These are phyloP conservation scores for Psittacula derbiana DNA, from an alignment of 2,797 vertebrate species.

Conservation along the genomic window DNA sequence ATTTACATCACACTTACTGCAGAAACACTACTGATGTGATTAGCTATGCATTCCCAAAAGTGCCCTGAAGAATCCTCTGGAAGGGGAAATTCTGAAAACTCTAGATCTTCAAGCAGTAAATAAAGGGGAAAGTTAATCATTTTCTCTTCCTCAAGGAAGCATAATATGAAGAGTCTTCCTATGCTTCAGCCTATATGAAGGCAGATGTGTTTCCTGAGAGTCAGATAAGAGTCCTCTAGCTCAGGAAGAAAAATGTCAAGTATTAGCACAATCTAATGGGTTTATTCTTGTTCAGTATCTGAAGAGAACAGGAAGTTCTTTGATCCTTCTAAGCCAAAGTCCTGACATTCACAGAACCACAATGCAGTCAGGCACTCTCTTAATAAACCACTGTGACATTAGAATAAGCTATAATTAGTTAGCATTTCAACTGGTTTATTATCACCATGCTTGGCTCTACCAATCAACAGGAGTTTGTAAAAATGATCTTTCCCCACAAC, in stretches of 20 bases:
- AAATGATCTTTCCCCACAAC: neutral
- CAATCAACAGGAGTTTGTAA: neutral
- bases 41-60: neutral
- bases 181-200: constrained; percentile 22
- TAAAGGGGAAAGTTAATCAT: neutral
- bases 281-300: constrained; percentile 26
- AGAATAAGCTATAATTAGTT: neutral
- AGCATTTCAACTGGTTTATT: neutral
- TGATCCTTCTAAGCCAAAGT: neutral
- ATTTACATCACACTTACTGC: neutral
- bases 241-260: constrained; percentile 58
- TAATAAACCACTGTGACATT: neutral
- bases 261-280: neutral
- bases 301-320: constrained; percentile 11
- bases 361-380: neutral
- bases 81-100: constrained; percentile 6
- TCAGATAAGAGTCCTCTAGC: neutral
- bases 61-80: constrained; percentile 38
- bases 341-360: neutral
- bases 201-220: constrained; percentile 46
- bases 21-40: neutral
- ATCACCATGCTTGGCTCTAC: neutral
- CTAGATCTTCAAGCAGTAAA: constrained; percentile 29
- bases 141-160: neutral
- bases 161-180: constrained; percentile 38